A percentile compares a stretch with the other conserved stretches of the same genome.
Evolutionary conservation across 2,888 invertebrate genomes (phyloP).

Genomic region (Macaria notata): DNA sequence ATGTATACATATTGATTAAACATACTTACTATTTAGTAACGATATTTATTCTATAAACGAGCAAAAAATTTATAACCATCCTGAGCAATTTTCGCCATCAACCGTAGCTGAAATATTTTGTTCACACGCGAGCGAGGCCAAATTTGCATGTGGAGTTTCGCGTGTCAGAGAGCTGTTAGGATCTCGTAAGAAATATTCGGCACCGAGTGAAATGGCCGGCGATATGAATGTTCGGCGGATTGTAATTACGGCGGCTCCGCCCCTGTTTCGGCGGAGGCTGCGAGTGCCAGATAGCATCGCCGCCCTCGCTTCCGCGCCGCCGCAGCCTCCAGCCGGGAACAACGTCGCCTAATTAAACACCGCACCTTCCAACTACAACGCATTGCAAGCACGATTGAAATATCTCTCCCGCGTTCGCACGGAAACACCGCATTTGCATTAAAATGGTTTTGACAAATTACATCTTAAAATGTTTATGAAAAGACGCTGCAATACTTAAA

Average conservation of each 20-base stretch:
- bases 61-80: constrained; percentile 49
- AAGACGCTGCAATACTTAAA: constrained; percentile 52
- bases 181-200: constrained; percentile 61
- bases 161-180: constrained; percentile 73
- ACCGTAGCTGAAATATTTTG: constrained; percentile 63
- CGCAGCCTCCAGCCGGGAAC: constrained; percentile 43
- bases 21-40: constrained; percentile 36
- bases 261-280: constrained; percentile 63
- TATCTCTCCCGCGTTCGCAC: constrained; percentile 56
- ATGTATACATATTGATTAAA: constrained; percentile 15
- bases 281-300: constrained; percentile 61
- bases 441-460: constrained; percentile 64
- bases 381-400: constrained; percentile 40
- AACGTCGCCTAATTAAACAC: constrained; percentile 70
- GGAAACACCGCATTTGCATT: constrained; percentile 54
- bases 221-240: constrained; percentile 57
- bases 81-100: constrained; percentile 48
- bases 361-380: constrained; percentile 31
- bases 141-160: constrained; percentile 50
- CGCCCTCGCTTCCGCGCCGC: constrained; percentile 46
- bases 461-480: constrained; percentile 64
- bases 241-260: constrained; percentile 68
- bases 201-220: constrained; percentile 62
- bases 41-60: constrained; percentile 44
- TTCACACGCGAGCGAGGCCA: constrained; percentile 65